Base-by-base conservation (phyloP, 1,140 invertebrate species). In the Zelostemma sp. region DNA sequence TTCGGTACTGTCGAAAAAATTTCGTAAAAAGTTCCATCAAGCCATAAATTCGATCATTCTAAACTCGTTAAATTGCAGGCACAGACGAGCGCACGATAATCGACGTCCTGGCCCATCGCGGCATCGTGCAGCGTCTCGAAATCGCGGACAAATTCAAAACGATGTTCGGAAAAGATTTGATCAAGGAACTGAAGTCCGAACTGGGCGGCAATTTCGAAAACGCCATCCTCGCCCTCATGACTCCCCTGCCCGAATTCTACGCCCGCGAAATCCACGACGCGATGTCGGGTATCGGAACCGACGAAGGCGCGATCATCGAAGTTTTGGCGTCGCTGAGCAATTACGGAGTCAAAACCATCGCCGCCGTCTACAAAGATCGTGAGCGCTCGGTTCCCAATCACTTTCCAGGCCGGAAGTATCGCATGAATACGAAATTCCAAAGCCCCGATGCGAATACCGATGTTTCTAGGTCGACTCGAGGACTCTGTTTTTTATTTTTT, bases 31-130 rank as follows among this genome's bases (percentile, higher is more conserved):
- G 38, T 86, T 98, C 19, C 89, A 93, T 69, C 93, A 93, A 74
- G 96, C 97, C 1, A 97, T 98, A 95, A 95, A 96, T 82, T 95
- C n/a, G n/a, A n/a, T n/a, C n/a, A n/a, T n/a, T n/a, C 21, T 8
- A 25, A 25, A 25, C 21, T 25, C 21, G 8, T 4, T 25, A 8
- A 25, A 8, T 25, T 25, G n/a, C n/a, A n/a, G 94, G 97, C 19
- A 97, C 96, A 8, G 94, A 98, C 80, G 96, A 98, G 82, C 91
- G 93, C 71, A 89, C 93, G 41, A 95, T 99, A 76, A 97, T 97
- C 73, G 93, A 96, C 74, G 90, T 98, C 0, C 85, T 98, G 2
- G 93, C 93, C 33, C 91, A 93, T 77, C 89, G 96, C 63, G 93
- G 93, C 16, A 95, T 94, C 75, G 91, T 93, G 5, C 96, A 98